Percentiles rank a stretch among this genome's conserved stretches.
These are phyloP conservation scores for Caiman crocodilus DNA, from an alignment of 2,797 vertebrate species.

Conservation along the genomic window DNA sequence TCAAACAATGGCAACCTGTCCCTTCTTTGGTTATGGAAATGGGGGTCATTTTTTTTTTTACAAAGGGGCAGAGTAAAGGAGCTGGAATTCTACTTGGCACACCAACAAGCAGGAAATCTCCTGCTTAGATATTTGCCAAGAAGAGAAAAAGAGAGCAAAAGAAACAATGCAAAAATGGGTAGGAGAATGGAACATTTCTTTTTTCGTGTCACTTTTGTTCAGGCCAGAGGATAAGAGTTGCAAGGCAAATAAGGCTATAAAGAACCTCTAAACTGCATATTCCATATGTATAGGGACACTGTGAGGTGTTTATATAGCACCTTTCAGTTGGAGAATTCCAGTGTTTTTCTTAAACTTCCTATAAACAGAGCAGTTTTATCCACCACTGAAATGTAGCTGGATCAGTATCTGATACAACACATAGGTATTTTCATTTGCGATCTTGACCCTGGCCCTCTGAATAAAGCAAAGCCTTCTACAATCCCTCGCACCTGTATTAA, in stretches of 20 bases:
- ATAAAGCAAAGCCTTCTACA: not conserved
- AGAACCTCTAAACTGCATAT: not conserved
- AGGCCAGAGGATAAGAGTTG: not conserved
- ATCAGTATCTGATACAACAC: not conserved
- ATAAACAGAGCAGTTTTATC: not conserved
- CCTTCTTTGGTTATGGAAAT: constrained; percentile 71
- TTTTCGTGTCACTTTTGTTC: not conserved
- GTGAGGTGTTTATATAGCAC: not conserved
- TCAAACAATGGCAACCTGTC: constrained; percentile 72
- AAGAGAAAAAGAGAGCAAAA: constrained; percentile 31
- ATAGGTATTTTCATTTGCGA: not conserved
- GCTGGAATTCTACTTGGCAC: constrained; percentile 70
- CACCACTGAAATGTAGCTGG: not conserved
- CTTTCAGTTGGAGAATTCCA: not conserved
- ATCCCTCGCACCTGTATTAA: not conserved
- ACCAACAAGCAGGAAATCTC: constrained; percentile 69
- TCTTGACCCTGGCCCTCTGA: not conserved
- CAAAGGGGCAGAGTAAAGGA: constrained; percentile 35
- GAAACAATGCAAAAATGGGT: constrained; percentile 39
- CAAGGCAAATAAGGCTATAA: rapidly evolving
- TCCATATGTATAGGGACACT: not conserved
- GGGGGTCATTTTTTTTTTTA: constrained; percentile 65
- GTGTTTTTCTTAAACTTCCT: not conserved
- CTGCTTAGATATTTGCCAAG: constrained; percentile 65
- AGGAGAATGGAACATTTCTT: constrained; percentile 16